Conservation (phyloP, 1,140 invertebrate species). For the Globodera rostochiensis region DNA sequence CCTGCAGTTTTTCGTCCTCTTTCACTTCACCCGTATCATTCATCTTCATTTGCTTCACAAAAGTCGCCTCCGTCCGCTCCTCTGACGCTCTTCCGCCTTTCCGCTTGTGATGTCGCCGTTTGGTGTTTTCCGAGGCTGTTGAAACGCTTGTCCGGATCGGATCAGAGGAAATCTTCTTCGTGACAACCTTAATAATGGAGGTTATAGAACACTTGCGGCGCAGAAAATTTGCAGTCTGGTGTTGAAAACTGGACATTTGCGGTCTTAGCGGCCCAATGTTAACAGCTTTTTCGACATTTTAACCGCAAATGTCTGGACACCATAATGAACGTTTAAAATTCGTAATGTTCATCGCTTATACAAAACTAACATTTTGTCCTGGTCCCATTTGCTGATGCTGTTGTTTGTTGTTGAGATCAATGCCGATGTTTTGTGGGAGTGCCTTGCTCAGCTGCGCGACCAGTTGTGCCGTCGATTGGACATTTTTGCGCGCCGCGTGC, state of each 20-base stretch:
- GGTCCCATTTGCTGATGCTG: not conserved
- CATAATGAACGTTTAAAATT: too few species aligned
- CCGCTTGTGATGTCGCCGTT: not conserved
- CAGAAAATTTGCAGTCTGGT: too few species aligned
- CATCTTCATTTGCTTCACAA: not conserved
- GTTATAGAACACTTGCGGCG: too few species aligned
- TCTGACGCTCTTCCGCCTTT: not conserved
- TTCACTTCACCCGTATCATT: not conserved
- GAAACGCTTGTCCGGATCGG: not conserved
- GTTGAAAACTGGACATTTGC: too few species aligned
- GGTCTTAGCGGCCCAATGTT: too few species aligned
- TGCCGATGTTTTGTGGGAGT: slow-evolving; percentile 33
- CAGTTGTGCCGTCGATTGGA: slow-evolving; percentile 50
- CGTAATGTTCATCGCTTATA: not conserved
- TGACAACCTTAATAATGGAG: not conserved
- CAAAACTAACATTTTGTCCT: slow-evolving; percentile 1
- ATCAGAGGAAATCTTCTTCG: not conserved
- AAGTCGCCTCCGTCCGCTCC: not conserved
- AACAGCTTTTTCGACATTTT: too few species aligned
- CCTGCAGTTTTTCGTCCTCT: not conserved
- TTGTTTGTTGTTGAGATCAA: slow-evolving; percentile 13
- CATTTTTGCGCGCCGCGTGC: slow-evolving; percentile 44
- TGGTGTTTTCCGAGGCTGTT: not conserved
- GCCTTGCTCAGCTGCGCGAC: slow-evolving; percentile 37
- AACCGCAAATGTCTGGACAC: too few species aligned